These are phyloP conservation scores for Tinea semifulvella DNA, from an alignment of 2,888 invertebrate species.

Conservation along the genomic window DNA sequence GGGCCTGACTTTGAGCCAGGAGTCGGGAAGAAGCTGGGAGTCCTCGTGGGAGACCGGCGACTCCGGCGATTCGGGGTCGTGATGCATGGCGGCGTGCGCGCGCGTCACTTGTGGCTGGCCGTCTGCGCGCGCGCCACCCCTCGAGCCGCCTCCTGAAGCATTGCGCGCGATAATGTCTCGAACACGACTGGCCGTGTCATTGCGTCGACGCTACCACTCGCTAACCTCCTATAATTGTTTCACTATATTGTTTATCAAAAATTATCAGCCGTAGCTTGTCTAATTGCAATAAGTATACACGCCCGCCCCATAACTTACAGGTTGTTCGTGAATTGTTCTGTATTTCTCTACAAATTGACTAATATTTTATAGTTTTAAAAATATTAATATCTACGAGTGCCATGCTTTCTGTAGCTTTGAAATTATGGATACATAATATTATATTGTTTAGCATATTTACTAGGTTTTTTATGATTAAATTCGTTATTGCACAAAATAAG, in stretches of 20 bases:
- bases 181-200: conserved; percentile 52
- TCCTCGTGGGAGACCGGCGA: conserved; percentile 59
- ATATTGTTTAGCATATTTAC: too few species aligned
- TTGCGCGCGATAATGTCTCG: conserved; percentile 61
- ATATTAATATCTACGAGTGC: too few species aligned
- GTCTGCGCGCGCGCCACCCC: conserved; percentile 46
- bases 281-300: not conserved
- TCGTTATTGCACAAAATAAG: too few species aligned
- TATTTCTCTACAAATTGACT: too few species aligned
- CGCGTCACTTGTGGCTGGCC: conserved; percentile 34
- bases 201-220: conserved; percentile 40
- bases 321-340: too few species aligned
- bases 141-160: conserved; percentile 50
- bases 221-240: conserved; percentile 61
- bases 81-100: conserved; percentile 44
- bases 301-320: too few species aligned
- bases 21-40: conserved; percentile 54
- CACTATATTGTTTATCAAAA: conserved; percentile 53
- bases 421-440: too few species aligned
- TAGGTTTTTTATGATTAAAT: too few species aligned
- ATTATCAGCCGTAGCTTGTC: conserved; percentile 42
- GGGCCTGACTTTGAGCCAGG: conserved; percentile 58
- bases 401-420: too few species aligned
- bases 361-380: too few species aligned
- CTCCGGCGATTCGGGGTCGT: conserved; percentile 51